Evolutionary conservation across 2,113 vertebrate species (phyloP).

Genomic region (Plecturocebus donacophilus): DNA sequence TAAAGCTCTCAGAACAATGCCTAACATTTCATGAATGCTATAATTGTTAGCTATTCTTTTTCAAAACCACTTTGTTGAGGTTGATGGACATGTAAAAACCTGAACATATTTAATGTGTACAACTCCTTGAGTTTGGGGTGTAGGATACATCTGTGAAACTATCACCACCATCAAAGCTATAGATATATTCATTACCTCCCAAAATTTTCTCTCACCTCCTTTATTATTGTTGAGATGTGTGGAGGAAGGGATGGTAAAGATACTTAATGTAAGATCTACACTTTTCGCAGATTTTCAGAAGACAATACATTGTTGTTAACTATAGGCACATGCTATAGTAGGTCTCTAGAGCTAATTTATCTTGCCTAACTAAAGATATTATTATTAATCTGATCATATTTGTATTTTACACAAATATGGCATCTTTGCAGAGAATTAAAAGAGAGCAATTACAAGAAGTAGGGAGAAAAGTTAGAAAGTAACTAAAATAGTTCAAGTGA

Average conservation of each 20-base stretch:
- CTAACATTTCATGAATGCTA: not conserved
- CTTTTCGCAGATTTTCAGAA: not conserved
- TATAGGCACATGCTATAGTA: not conserved
- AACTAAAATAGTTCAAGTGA: not conserved
- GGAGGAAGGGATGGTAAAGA: not conserved
- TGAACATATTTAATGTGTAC: not conserved
- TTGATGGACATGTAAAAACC: not conserved
- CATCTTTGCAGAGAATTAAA: not conserved
- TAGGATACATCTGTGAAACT: not conserved
- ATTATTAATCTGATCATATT: not conserved
- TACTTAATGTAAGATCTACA: not conserved
- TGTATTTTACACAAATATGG: not conserved
- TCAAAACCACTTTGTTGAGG: not conserved
- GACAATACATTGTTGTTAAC: not conserved
- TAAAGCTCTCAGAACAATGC: not conserved
- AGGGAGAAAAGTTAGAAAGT: not conserved
- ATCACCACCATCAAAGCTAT: not conserved
- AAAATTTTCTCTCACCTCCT: not conserved
- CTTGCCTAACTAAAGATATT: not conserved
- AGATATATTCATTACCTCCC: fast-evolving
- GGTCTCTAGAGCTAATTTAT: not conserved
- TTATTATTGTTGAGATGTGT: not conserved
- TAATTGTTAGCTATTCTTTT: not conserved
- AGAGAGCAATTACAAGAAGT: not conserved
- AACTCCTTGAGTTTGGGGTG: not conserved